phyloP scores from a whole-genome alignment of 2,888 invertebrate species.

The Cryptocephalus moraei region DNA sequence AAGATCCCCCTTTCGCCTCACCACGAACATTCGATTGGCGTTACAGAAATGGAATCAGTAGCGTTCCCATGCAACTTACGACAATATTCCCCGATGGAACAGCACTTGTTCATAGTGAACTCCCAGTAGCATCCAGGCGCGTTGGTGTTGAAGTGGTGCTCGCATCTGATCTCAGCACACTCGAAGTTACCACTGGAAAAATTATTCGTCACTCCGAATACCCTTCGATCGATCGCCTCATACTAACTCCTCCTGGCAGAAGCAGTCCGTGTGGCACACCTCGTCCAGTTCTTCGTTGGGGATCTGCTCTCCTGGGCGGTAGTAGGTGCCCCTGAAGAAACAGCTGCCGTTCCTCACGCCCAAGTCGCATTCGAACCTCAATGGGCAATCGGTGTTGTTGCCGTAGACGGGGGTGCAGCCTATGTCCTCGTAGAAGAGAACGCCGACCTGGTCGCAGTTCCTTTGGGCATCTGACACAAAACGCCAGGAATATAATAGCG shows the following conservation, averaged over 20 bases:
- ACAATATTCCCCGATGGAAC: conserved; percentile 11
- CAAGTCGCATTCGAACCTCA: conserved; percentile 1
- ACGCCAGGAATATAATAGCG: no score
- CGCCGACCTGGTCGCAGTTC: conserved; percentile 20
- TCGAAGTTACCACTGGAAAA: conserved; percentile 5
- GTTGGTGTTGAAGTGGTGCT: conserved; percentile 6
- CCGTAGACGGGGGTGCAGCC: conserved; percentile 15
- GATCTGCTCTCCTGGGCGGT: conserved; percentile 7
- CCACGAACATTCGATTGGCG: no score
- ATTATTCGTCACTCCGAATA: not conserved
- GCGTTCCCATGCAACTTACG: conserved; percentile 4
- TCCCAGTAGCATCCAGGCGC: conserved; percentile 9
- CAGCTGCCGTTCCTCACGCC: conserved; percentile 3
- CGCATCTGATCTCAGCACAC: conserved; percentile 20
- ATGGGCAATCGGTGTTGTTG: conserved; percentile 12
- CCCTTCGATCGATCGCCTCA: not conserved
- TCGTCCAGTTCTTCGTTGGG: conserved; percentile 10
- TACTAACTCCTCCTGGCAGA: conserved; percentile 10
- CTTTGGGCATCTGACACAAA: conserved; percentile 24
- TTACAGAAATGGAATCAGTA: no score
- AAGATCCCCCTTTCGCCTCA: no score
- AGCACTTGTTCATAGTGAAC: conserved; percentile 11
- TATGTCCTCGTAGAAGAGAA: conserved; percentile 19
- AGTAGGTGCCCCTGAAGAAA: conserved; percentile 11
- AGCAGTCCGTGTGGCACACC: conserved; percentile 15